A percentile compares a stretch with the other conserved stretches of the same genome.
These are phyloP conservation scores for Lasioglossum leucozonium DNA, from an alignment of 2,888 invertebrate species.

Conservation along the genomic window DNA sequence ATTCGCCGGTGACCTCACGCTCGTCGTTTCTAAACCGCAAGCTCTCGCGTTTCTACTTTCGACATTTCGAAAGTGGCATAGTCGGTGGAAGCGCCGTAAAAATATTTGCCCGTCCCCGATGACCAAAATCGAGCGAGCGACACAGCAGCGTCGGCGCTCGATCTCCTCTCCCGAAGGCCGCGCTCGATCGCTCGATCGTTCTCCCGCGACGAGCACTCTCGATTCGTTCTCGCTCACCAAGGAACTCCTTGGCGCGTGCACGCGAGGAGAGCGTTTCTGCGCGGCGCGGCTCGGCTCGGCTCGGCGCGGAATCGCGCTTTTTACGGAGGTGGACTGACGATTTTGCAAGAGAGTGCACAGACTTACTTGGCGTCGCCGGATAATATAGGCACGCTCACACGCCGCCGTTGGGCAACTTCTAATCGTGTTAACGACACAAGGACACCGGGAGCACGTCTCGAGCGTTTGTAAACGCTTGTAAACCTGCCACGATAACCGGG, in stretches of 20 bases:
- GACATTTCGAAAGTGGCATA: slow-evolving; percentile 9
- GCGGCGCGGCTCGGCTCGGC: slow-evolving; percentile 15
- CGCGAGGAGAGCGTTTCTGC: slow-evolving; percentile 40
- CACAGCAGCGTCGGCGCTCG: not conserved
- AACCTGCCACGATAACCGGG: slow-evolving; percentile 36
- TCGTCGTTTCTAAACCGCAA: not conserved
- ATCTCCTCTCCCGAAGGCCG: slow-evolving; percentile 36
- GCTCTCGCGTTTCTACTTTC: not conserved
- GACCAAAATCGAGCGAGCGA: not conserved
- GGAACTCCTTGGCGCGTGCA: not conserved
- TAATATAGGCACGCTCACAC: slow-evolving; percentile 67
- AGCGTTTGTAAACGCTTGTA: slow-evolving; percentile 52
- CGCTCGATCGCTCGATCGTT: slow-evolving; percentile 23
- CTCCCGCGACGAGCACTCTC: slow-evolving; percentile 28
- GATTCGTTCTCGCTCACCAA: not conserved
- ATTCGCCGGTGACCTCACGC: not conserved
- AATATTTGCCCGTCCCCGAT: not conserved
- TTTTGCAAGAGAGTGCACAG: slow-evolving; percentile 65
- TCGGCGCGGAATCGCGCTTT: slow-evolving; percentile 49
- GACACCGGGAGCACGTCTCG: slow-evolving; percentile 66
- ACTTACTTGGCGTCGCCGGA: slow-evolving; percentile 66
- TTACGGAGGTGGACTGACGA: slow-evolving; percentile 71
- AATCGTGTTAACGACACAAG: slow-evolving; percentile 76
- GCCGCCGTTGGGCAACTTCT: slow-evolving; percentile 69
- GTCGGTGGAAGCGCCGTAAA: slow-evolving; percentile 6